Evolutionary conservation across 2,888 invertebrate species (phyloP), one percentile per base, ranked within the genome.

Genomic region (Drymonia ruficornis): DNA sequence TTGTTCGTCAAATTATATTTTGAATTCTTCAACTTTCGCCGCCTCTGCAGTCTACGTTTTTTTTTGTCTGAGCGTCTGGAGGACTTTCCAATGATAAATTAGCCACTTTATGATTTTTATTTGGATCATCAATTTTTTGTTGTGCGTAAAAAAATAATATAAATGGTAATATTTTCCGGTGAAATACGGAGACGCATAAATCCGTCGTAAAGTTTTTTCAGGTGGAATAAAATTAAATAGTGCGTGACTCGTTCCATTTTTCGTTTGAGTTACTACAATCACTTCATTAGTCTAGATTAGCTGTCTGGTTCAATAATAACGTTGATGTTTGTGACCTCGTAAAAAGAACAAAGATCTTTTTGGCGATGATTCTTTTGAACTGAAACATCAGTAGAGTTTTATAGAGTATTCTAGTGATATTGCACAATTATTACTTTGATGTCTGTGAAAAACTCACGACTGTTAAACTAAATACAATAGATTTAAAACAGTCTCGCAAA

Each of bases 61-160:
- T 70, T 70, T 65, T 59, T 69, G 55, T 62, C 45, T 28, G 28
- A 66, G 50, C 59, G 79, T 80, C 80, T 81, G 74, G 80, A 83
- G 80, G 81, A 74, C 78, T 79, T 78, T 72, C 63, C 61, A 75
- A 80, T 83, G 80, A 84, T 85, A 86, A 83, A 84, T 79, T 78
- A 73, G 59, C 55, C 65, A 62, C 72, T 72, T 81, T 56, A 71
- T 72, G 56, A 67, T 65, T 57, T 67, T 76, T 65, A 73, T 72
- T 65, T 46, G 67, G 45, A 40, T 61, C 61, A 74, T 79, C 56
- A 70, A 65, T 71, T 67, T 59, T 60, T 60, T 53, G 47, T 61
- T 64, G 53, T 55, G 59, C 4, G 16, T 11, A 56, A 53, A 36
- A 16, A 52, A 68, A 61, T 59, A 63, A 60, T 55, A 44, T 55